A percentile compares a stretch with the other conserved stretches of the same genome.
phyloP scores from a whole-genome alignment of 2,888 invertebrate species.

The Sabatieria punctata region DNA sequence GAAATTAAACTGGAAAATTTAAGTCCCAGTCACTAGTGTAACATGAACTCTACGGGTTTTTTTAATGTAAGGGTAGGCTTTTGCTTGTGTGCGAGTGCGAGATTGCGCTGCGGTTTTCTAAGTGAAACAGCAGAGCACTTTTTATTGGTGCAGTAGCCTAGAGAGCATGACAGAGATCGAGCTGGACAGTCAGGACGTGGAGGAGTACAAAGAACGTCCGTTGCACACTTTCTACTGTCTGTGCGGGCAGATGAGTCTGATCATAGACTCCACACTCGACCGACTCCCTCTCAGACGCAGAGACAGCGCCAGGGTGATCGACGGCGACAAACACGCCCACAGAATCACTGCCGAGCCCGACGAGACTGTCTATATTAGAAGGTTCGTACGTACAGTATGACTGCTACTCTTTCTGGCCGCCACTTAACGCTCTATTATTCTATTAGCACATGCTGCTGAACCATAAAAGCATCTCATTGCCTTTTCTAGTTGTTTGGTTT shows the following conservation, averaged over 20 bases:
- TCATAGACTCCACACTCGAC: conserved; percentile 36
- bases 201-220: conserved; percentile 38
- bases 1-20: too few relatives aligned
- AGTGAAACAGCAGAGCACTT: too few relatives aligned
- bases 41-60: too few relatives aligned
- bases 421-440: too few relatives aligned
- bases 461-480: neutral
- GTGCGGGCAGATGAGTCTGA: conserved; percentile 57
- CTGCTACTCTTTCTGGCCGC: too few relatives aligned
- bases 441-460: neutral
- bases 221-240: conserved; percentile 91
- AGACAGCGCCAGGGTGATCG: conserved; percentile 84
- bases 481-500: too few relatives aligned
- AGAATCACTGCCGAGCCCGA: conserved; percentile 79
- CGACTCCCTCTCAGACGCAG: conserved; percentile 69
- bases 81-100: too few relatives aligned
- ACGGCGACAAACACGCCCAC: conserved; percentile 79
- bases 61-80: too few relatives aligned
- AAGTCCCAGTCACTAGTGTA: too few relatives aligned
- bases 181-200: neutral
- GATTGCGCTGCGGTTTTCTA: too few relatives aligned
- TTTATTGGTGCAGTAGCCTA: too few relatives aligned
- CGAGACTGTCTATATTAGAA: conserved; percentile 66
- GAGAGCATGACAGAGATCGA: too few relatives aligned
- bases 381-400: conserved; percentile 22